Evolutionary conservation across 2,797 vertebrate species (phyloP), one percentile per base, ranked within the genome.

Genomic region (Tinamus major): DNA sequence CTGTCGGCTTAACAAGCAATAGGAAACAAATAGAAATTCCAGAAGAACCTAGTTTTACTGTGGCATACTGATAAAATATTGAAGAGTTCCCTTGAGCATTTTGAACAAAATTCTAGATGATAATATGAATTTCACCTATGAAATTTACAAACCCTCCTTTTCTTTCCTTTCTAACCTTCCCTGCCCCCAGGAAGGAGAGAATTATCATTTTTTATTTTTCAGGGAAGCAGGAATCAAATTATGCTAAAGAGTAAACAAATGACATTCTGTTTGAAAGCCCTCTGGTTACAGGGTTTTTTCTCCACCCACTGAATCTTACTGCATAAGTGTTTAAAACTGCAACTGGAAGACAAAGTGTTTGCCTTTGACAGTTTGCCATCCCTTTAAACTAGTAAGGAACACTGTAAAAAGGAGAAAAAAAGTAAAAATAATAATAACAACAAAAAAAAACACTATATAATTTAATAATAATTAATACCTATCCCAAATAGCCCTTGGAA

Each of bases 221-320:
- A 18, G 21, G 41, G 51, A 86, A 89, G 35, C 3, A 67, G 53
- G 53, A 89, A 70, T 79, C 61, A 94, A 87, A 75, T 76, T 92
- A 81, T 67, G 44, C 70, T 79, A 85, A 90, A 90, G 21, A 85
- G 6, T 79, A 92, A 95, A 85, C 56, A 94, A 84, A 81, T 61
- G 76, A 48, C 26, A 58, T 85, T 70, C 31, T 87, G 74, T 21
- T 79, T 63, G 7, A 58, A 62, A 92, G 61, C 68, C 68, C 58
- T 85, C 74, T 81, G 59, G 62, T 91, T 88, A 77, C 24, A 63
- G 19, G 4, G 10, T 77, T 89, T 78, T 33, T 33, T 87, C 56
- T 91, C 82, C 68, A 49, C 41, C 13, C 53, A 10, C 19, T 58
- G 55, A 61, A 78, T 69, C 26, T 81, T 82, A 46, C 9, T 64